Conservation (phyloP, 2,797 vertebrate genomes). For the Vultur gryphus region DNA sequence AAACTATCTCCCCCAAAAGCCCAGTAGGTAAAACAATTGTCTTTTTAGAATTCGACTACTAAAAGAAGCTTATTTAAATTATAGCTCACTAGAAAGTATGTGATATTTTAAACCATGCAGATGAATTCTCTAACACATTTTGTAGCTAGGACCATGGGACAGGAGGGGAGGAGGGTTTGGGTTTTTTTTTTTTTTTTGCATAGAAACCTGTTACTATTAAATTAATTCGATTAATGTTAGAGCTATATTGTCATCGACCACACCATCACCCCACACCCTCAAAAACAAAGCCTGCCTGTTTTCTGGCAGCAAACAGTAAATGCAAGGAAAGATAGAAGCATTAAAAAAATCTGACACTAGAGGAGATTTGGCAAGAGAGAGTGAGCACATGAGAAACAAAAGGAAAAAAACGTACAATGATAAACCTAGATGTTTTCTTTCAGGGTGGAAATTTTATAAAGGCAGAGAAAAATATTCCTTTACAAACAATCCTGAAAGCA, state of each 20-base stretch:
- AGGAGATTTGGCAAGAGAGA: not conserved
- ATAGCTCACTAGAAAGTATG: not conserved
- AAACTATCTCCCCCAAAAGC: not conserved
- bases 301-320: slow-evolving; percentile 13
- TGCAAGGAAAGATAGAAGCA: not conserved
- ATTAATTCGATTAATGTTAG: not conserved
- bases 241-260: not conserved
- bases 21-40: not conserved
- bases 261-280: not conserved
- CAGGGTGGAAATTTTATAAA: not conserved
- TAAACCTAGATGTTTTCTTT: not conserved
- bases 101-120: not conserved
- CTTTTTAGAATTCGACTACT: not conserved
- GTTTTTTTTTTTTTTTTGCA: not conserved
- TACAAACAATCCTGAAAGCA: not conserved
- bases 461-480: not conserved
- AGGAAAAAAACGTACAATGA: not conserved
- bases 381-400: not conserved
- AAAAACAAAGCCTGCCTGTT: not conserved
- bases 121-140: not conserved
- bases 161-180: not conserved
- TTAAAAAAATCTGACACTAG: not conserved
- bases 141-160: not conserved
- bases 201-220: not conserved
- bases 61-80: not conserved